phyloP scores from a whole-genome alignment of 92 coral and sea anemone genomes.

The Diadumene lineata region DNA sequence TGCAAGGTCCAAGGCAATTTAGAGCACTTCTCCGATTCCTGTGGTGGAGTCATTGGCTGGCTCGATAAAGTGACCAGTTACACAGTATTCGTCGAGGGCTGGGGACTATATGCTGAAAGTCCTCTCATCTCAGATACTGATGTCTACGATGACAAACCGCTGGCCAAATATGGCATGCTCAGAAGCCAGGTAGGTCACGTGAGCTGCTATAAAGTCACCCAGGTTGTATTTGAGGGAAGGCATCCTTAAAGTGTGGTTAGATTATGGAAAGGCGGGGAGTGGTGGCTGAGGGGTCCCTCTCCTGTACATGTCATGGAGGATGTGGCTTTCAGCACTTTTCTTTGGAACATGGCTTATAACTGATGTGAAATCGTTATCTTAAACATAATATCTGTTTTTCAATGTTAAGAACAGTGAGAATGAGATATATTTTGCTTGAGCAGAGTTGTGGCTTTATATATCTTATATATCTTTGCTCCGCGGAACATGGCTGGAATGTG shows the following conservation, averaged over 20 bases:
- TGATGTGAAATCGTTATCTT: too few relatives aligned
- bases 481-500: too few relatives aligned
- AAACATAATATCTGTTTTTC: too few relatives aligned
- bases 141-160: slow-evolving; percentile 65
- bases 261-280: too few relatives aligned
- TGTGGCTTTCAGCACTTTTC: too few relatives aligned
- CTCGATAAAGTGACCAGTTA: slow-evolving; percentile 60
- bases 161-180: slow-evolving; percentile 94
- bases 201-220: neutral
- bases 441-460: too few relatives aligned
- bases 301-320: too few relatives aligned
- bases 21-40: slow-evolving; percentile 82
- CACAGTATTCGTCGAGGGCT: slow-evolving; percentile 91
- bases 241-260: neutral
- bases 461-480: too few relatives aligned
- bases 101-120: slow-evolving; percentile 93
- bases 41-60: slow-evolving; percentile 88
- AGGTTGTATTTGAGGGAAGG: neutral
- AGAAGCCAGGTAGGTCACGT: slow-evolving; percentile 72
- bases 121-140: slow-evolving; percentile 84
- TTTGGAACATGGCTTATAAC: too few relatives aligned
- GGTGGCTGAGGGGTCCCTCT: too few relatives aligned
- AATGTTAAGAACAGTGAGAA: too few relatives aligned
- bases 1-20: slow-evolving; percentile 74
- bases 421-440: too few relatives aligned